Evolutionary conservation across 1,140 invertebrate genomes (phyloP).

Genomic region (Drosophila busckii): DNA sequence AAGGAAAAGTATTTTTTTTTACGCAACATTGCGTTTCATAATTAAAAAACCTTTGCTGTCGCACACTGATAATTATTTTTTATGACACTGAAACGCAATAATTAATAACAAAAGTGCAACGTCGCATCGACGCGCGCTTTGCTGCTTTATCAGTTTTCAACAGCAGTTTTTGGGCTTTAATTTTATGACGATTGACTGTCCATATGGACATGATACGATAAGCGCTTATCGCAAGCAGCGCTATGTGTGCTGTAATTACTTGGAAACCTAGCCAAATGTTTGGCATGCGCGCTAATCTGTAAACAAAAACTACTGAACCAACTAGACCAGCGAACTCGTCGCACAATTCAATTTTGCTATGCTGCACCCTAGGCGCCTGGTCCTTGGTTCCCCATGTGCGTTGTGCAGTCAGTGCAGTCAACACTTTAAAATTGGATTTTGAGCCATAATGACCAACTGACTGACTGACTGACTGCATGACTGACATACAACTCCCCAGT

Average conservation of each 20-base stretch:
- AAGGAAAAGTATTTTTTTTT: conserved; percentile 28
- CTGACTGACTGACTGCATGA: conserved; percentile 44
- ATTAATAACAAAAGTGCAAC: conserved; percentile 48
- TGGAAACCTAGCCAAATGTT: not conserved
- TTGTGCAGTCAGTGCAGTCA: conserved; percentile 30
- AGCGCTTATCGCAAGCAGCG: conserved; percentile 11
- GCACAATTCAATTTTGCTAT: conserved; percentile 5
- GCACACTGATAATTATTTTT: conserved; percentile 17
- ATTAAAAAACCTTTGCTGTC: conserved; percentile 25
- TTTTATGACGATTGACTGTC: conserved; percentile 32
- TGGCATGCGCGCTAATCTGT: conserved; percentile 8
- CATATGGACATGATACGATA: conserved; percentile 39
- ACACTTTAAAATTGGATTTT: conserved; percentile 55
- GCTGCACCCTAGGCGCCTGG: not conserved
- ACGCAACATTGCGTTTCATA: conserved; percentile 27
- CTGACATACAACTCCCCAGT: conserved; percentile 11
- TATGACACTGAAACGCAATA: not conserved
- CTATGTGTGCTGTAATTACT: conserved; percentile 25
- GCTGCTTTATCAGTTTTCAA: conserved; percentile 34
- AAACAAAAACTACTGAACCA: conserved; percentile 2
- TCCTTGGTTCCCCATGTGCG: not conserved
- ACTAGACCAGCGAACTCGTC: not conserved
- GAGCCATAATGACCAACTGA: conserved; percentile 46
- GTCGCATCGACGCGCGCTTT: conserved; percentile 13
- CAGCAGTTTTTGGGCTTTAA: conserved; percentile 10